Evolutionary conservation across 35 echinoderm and acorn worm genomes (phyloP), one percentile per base, ranked within the genome.

Genomic region (Eucidaris tribuloides): DNA sequence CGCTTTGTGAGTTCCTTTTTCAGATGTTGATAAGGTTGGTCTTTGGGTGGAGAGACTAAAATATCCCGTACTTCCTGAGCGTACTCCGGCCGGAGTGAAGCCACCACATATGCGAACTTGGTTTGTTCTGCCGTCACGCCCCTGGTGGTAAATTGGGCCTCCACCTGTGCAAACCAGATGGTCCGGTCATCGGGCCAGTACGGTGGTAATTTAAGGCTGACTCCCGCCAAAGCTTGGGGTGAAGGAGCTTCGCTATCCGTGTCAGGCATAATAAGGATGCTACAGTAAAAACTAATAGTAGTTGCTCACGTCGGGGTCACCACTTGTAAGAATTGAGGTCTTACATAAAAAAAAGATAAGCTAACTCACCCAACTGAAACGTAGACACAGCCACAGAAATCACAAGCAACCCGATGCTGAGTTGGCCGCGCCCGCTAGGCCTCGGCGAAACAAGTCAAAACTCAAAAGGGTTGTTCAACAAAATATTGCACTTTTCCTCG

Each of bases 91-190:
- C 65, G 76, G 1, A 79, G 20, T 0, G 85, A 88, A 1, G 85
- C 20, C 0, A 88, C 76, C 13, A 88, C 76, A 32, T 88, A 88
- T 2, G 40, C 59, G 40, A 33, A 88, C 59, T 43, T 88, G 0
- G 54, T 88, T 36, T 31, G 27, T 36, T 81, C 76, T 2, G 54
- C 59, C 5, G 86, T 81, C 5, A 88, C 81, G 44, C 59, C 59
- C 14, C 86, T 38, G n/a, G 86, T 88, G 0, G 30, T 20, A 37
- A 88, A 88, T 23, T 88, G 86, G 15, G 86, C 86, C 46, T 88
- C 84, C 3, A 61, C 84, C n/a, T n/a, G n/a, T n/a, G n/a, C n/a
- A n/a, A n/a, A n/a, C n/a, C n/a, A n/a, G n/a, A n/a, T n/a, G n/a
- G 37, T 41, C 7, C 70, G 84, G n/a, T 87, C 84, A 3, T 79